Percentiles rank a stretch among this genome's conserved stretches.
phyloP scores from a whole-genome alignment of 2,888 invertebrate species.

The Drosophila seclusa region DNA sequence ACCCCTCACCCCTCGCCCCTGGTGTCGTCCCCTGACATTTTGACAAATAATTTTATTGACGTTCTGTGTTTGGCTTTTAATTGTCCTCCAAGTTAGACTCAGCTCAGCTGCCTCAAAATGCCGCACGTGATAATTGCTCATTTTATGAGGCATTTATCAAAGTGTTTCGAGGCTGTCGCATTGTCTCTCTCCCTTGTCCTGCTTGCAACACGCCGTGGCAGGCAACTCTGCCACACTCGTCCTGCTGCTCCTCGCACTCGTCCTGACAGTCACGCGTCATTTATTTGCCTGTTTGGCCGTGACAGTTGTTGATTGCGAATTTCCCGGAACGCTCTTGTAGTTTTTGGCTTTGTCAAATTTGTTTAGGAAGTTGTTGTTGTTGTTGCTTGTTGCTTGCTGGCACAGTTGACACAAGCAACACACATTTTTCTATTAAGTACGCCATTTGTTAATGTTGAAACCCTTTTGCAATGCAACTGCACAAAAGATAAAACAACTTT shows the following conservation, averaged over 20 bases:
- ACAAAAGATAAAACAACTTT: background rate
- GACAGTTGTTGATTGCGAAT: conserved; percentile 74
- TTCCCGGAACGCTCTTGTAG: conserved; percentile 33
- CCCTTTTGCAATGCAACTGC: background rate
- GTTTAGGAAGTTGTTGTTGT: conserved; percentile 21
- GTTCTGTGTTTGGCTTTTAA: conserved; percentile 78
- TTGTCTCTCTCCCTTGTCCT: conserved; percentile 22
- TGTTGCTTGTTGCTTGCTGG: background rate
- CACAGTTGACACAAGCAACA: background rate
- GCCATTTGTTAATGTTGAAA: background rate
- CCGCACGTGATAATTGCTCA: conserved; percentile 81
- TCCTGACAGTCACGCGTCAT: conserved; percentile 73
- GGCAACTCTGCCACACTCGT: conserved; percentile 4
- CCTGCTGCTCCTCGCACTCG: background rate
- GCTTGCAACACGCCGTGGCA: conserved; percentile 54
- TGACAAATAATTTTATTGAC: conserved; percentile 83
- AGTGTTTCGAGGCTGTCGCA: conserved; percentile 47
- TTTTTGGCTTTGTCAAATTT: conserved; percentile 23
- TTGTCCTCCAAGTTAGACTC: conserved; percentile 57
- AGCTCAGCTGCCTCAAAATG: conserved; percentile 45
- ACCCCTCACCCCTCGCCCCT: conserved; percentile 7
- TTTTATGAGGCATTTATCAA: conserved; percentile 81
- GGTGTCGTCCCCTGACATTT: conserved; percentile 66
- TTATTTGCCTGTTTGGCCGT: conserved; percentile 69
- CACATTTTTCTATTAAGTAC: background rate